Percentiles rank a stretch among this genome's conserved stretches.
Evolutionary conservation across 2,113 vertebrate species (phyloP).

Genomic region (Datnioides undecimradiatus): DNA sequence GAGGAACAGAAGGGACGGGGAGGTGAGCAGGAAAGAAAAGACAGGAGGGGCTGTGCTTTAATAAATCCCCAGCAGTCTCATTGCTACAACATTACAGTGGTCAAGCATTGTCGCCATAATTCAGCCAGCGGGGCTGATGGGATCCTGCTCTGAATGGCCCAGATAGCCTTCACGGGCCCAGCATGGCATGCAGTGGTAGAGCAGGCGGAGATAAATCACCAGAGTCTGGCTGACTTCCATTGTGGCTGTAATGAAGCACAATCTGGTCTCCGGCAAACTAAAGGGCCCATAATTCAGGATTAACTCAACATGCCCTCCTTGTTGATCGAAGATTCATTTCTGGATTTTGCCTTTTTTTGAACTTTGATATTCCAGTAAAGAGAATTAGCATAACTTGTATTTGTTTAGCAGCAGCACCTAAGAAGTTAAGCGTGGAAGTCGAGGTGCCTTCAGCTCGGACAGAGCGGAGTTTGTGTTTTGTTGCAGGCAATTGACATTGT

Average conservation of each 20-base stretch:
- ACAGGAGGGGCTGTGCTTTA: slow-evolving; percentile 56
- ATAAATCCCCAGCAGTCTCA: slow-evolving; percentile 76
- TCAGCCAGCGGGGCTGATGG: slow-evolving; percentile 79
- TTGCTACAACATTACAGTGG: slow-evolving; percentile 76
- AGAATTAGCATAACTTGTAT: neutral
- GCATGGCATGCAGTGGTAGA: slow-evolving; percentile 49
- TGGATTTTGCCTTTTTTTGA: neutral
- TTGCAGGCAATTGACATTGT: neutral
- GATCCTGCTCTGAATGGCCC: slow-evolving; percentile 76
- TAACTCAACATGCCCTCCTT: neutral
- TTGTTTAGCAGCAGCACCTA: no score
- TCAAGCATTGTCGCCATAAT: slow-evolving; percentile 73
- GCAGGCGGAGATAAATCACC: slow-evolving; percentile 69
- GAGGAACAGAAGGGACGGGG: slow-evolving; percentile 30
- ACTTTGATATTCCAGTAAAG: neutral
- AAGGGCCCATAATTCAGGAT: slow-evolving; percentile 45
- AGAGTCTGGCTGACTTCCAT: slow-evolving; percentile 33
- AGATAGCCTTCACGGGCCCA: slow-evolving; percentile 77
- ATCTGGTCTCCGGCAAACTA: slow-evolving; percentile 8
- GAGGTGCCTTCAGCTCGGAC: neutral
- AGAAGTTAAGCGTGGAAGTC: neutral
- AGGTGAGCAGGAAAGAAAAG: slow-evolving; percentile 63
- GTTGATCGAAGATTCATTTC: neutral
- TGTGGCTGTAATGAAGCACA: slow-evolving; percentile 50
- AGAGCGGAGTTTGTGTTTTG: neutral